A percentile compares a stretch with the other conserved stretches of the same genome.
phyloP scores from a whole-genome alignment of 2,888 invertebrate genomes.

The Acronicta psi region DNA sequence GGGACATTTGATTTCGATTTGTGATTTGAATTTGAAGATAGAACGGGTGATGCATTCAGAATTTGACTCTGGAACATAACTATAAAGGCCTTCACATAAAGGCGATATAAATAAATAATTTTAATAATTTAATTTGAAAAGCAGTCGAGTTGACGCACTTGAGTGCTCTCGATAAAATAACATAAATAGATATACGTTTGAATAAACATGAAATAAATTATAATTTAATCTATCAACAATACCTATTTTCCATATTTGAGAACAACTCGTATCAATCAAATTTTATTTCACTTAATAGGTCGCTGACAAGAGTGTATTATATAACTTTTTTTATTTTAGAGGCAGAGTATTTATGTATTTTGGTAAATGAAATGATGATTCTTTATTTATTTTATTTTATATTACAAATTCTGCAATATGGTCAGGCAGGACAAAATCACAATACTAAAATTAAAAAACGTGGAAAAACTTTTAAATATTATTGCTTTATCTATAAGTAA shows the following conservation, averaged over 20 bases:
- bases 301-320: neutral
- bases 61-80: slow-evolving; percentile 3
- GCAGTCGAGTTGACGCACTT: neutral
- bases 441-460: too few species aligned
- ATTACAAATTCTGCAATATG: too few species aligned
- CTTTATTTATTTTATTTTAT: too few species aligned
- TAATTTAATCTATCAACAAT: neutral
- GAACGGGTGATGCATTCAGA: slow-evolving; percentile 8
- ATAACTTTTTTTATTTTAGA: too few species aligned
- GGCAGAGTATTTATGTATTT: too few species aligned
- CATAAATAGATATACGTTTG: neutral
- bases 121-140: neutral
- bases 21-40: slow-evolving; percentile 25
- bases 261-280: slow-evolving; percentile 1
- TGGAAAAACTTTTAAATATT: too few species aligned
- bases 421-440: too few species aligned
- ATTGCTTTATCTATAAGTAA: too few species aligned
- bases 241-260: neutral
- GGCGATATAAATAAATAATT: neutral
- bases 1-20: slow-evolving; percentile 16
- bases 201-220: slow-evolving; percentile 1
- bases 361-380: too few species aligned
- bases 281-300: neutral
- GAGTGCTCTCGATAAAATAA: neutral
- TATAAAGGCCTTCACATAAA: neutral